A percentile compares a stretch with the other conserved stretches of the same genome.
These are phyloP conservation scores for Botia almorhae DNA, from an alignment of 2,797 vertebrate species.

Conservation along the genomic window DNA sequence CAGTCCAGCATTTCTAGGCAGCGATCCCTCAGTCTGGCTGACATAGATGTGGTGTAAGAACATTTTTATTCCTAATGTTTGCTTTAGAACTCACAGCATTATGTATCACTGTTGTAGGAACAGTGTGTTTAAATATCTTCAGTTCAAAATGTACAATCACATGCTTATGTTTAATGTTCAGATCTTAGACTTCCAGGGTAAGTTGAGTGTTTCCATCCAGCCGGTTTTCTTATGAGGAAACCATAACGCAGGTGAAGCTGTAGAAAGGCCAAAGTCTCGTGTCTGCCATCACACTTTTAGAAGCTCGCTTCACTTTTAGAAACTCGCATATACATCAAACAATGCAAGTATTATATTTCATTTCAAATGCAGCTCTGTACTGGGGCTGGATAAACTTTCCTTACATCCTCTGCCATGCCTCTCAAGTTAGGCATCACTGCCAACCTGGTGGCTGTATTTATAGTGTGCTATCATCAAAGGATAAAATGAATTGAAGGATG, in stretches of 20 bases:
- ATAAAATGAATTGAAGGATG: constrained; percentile 60
- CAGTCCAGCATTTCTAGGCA: neutral
- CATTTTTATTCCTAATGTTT: neutral
- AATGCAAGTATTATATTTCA: constrained; percentile 40
- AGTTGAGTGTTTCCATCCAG: constrained; percentile 28
- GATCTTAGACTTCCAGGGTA: constrained; percentile 25
- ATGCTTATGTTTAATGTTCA: constrained; percentile 42
- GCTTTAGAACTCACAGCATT: constrained; percentile 23
- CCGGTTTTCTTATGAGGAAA: constrained; percentile 27
- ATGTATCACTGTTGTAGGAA: constrained; percentile 29
- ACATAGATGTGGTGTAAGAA: constrained; percentile 4
- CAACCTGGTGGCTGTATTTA: constrained; percentile 56
- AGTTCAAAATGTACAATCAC: constrained; percentile 32
- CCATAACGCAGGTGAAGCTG: constrained; percentile 33
- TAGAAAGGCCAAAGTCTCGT: neutral
- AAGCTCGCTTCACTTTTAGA: neutral
- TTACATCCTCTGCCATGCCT: constrained; percentile 4
- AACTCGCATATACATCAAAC: constrained; percentile 34
- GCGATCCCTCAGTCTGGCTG: constrained; percentile 15
- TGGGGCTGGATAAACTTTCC: constrained; percentile 24
- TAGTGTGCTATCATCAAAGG: constrained; percentile 47
- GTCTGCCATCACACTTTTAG: neutral
- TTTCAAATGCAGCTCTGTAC: constrained; percentile 21
- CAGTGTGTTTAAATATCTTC: constrained; percentile 8
- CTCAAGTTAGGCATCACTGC: constrained; percentile 51